Evolutionary conservation across 2,797 vertebrate species (phyloP).

Genomic region (Spizella passerina): DNA sequence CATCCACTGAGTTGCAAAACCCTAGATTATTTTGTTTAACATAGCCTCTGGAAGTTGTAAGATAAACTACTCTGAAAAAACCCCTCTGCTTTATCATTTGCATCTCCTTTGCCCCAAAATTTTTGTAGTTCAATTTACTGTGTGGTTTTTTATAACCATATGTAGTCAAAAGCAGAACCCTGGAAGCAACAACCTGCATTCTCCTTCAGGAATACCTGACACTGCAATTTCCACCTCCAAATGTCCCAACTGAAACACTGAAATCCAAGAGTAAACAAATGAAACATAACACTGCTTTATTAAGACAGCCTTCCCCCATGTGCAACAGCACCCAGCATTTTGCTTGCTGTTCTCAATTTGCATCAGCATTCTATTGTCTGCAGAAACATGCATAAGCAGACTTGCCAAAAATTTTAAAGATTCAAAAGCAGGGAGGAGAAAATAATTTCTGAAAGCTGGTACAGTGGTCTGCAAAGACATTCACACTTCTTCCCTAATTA

Average conservation of each 20-base stretch:
- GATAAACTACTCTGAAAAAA: not conserved
- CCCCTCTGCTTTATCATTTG: not conserved
- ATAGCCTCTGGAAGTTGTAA: not conserved
- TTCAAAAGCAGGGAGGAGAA: not conserved
- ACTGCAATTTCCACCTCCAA: not conserved
- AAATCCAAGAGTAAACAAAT: not conserved
- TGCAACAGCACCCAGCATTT: not conserved
- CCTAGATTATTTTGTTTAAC: not conserved
- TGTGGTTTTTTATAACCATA: not conserved
- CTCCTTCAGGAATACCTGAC: not conserved
- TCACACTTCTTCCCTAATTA: not conserved
- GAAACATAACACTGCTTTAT: not conserved
- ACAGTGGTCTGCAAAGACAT: not conserved
- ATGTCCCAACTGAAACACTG: not conserved
- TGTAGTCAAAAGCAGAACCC: not conserved
- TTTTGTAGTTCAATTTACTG: not conserved
- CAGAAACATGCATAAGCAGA: not conserved
- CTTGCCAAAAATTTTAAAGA: not conserved
- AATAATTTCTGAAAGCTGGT: not conserved
- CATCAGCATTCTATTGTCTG: conserved; percentile 14
- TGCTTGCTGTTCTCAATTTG: not conserved
- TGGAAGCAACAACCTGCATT: not conserved
- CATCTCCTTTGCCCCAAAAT: not conserved
- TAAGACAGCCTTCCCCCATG: not conserved
- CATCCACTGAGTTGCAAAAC: not conserved